These are phyloP conservation scores for Lucilia sericata DNA, from an alignment of 1,140 invertebrate species.

Conservation along the genomic window DNA sequence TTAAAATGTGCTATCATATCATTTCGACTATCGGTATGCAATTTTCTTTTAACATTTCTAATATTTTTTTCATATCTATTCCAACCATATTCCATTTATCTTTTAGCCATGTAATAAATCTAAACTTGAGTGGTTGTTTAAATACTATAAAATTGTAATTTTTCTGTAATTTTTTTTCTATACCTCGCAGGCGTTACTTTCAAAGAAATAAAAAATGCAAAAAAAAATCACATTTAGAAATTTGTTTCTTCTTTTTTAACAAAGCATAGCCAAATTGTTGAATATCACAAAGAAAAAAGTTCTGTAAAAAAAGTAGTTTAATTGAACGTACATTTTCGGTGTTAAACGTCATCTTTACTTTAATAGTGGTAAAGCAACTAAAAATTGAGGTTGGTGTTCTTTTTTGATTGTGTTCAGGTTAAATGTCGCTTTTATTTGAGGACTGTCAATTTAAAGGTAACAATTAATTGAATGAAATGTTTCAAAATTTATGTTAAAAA, in stretches of 20 bases:
- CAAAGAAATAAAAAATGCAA: neutral
- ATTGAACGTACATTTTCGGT: no score
- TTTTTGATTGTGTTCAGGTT: no score
- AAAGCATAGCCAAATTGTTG: neutral
- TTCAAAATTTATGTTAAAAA: no score
- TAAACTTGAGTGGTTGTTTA: conserved; percentile 1
- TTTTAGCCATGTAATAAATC: neutral
- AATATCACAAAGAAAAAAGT: neutral
- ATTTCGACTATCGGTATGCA: neutral
- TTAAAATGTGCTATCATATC: conserved; percentile 9
- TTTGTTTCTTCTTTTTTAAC: neutral
- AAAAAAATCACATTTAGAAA: neutral
- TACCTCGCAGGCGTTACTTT: neutral
- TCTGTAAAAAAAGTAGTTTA: no score
- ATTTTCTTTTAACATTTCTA: conserved; percentile 8
- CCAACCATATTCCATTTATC: neutral
- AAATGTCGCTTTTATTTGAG: no score
- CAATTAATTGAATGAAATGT: no score
- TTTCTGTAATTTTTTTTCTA: neutral
- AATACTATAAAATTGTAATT: neutral
- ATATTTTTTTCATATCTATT: neutral
- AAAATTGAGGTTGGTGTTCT: no score
- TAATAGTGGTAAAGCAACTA: no score
- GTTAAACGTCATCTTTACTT: no score
- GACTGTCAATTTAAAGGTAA: no score